These are phyloP conservation scores for Pogona vitticeps DNA, from an alignment of 2,113 vertebrate genomes.

Conservation along the genomic window DNA sequence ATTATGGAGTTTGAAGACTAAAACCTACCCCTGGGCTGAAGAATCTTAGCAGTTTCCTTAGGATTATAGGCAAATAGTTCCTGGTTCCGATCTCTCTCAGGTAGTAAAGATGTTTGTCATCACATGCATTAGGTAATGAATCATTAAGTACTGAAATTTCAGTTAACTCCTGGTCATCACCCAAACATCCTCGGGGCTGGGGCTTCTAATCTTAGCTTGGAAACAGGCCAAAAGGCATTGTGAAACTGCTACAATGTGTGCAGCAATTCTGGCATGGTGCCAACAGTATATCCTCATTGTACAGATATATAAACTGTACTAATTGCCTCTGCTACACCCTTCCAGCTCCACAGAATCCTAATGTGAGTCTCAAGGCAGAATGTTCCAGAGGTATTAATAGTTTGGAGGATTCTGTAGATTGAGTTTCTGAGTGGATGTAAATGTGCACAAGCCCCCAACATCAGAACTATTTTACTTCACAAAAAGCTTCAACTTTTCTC, in stretches of 20 bases:
- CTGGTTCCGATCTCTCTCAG: not conserved
- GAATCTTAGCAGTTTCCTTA: not conserved
- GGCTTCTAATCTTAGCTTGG: not conserved
- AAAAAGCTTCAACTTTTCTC: slow-evolving; percentile 33
- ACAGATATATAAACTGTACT: slow-evolving; percentile 3
- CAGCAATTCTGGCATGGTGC: not conserved
- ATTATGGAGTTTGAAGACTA: not conserved
- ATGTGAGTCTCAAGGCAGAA: not conserved
- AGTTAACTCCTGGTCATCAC: slow-evolving; percentile 1
- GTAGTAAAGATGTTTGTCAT: not conserved
- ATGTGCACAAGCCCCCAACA: not conserved
- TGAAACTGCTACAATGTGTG: not conserved
- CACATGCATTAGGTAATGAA: not conserved
- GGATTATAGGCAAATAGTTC: not conserved
- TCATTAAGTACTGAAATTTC: not conserved
- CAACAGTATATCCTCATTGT: not conserved
- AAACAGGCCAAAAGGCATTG: not conserved
- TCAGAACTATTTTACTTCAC: slow-evolving; percentile 18
- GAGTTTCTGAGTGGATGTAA: slow-evolving; percentile 4
- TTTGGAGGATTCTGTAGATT: slow-evolving; percentile 23
- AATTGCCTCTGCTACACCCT: not conserved
- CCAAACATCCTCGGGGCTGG: not conserved
- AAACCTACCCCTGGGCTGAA: not conserved
- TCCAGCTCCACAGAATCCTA: not conserved
- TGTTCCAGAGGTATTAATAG: not conserved